These are phyloP conservation scores for Mycteria americana DNA, from an alignment of 2,797 vertebrate genomes.

Conservation along the genomic window DNA sequence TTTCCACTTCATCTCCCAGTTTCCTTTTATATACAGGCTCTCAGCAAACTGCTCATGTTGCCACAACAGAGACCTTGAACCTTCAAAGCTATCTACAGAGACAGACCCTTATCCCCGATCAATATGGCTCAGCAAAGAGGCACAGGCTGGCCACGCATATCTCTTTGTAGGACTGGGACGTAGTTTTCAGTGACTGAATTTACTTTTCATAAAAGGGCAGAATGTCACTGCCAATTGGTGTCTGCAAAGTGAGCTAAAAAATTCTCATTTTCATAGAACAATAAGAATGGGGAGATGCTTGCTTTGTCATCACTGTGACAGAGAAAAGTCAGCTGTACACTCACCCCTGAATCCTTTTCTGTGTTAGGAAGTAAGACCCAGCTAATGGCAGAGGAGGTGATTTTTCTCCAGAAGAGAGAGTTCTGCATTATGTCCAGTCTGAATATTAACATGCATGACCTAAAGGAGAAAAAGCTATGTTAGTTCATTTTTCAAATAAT, in stretches of 20 bases:
- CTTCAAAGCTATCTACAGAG: conserved; percentile 52
- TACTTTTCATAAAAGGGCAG: conserved; percentile 13
- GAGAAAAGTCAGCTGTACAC: neutral
- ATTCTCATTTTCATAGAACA: conserved; percentile 12
- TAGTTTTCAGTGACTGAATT: neutral
- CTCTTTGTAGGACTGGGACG: neutral
- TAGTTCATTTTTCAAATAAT: neutral
- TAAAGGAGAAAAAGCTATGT: neutral
- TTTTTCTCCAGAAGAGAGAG: neutral
- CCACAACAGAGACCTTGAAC: conserved; percentile 52
- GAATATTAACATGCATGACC: neutral
- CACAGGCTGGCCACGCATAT: neutral
- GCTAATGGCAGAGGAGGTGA: neutral
- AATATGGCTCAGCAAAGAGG: conserved; percentile 34
- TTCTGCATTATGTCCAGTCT: neutral
- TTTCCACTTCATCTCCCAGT: conserved; percentile 59
- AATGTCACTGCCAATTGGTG: neutral
- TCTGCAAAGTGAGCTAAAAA: neutral
- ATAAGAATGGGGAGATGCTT: neutral
- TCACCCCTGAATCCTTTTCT: neutral
- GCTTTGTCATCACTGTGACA: neutral
- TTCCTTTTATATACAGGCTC: conserved; percentile 37
- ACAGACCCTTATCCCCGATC: conserved; percentile 50
- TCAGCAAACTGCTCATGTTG: conserved; percentile 38
- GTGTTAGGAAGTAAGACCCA: neutral